phyloP scores from a whole-genome alignment of 2,888 invertebrate species.

The Latheticus oryzae region DNA sequence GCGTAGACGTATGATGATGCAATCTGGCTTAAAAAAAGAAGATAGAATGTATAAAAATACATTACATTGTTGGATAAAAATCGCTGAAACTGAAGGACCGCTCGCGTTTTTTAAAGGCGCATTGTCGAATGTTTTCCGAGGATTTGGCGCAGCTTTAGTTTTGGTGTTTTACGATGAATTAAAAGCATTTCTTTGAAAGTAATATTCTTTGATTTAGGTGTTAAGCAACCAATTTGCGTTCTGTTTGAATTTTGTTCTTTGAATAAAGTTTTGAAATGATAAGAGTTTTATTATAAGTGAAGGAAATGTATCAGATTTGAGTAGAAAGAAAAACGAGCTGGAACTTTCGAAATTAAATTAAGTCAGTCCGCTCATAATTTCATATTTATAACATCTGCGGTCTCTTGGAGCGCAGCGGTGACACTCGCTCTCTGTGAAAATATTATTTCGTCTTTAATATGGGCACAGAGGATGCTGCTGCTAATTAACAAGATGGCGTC shows the following conservation, averaged over 20 bases:
- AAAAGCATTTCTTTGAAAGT: slow-evolving; percentile 9
- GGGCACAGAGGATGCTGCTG: slow-evolving; percentile 43
- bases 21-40: slow-evolving; percentile 72
- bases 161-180: slow-evolving; percentile 73
- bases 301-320: slow-evolving; percentile 56
- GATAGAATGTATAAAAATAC: slow-evolving; percentile 77
- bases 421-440: slow-evolving; percentile 48
- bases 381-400: slow-evolving; percentile 58
- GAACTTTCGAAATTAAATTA: slow-evolving; percentile 58
- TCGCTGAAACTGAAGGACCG: slow-evolving; percentile 73
- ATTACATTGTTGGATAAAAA: slow-evolving; percentile 75
- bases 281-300: too few species aligned
- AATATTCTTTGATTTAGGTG: not conserved
- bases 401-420: slow-evolving; percentile 48
- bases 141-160: slow-evolving; percentile 74
- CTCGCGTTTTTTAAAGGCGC: slow-evolving; percentile 78
- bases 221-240: not conserved
- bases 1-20: slow-evolving; percentile 83
- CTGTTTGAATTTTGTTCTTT: not conserved
- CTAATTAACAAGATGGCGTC: slow-evolving; percentile 52
- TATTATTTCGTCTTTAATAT: slow-evolving; percentile 53
- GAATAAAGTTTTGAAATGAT: too few species aligned
- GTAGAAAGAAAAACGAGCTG: slow-evolving; percentile 50
- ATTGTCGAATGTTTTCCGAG: slow-evolving; percentile 72
- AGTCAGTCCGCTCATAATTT: slow-evolving; percentile 53